phyloP scores from a whole-genome alignment of 2,797 vertebrate species.

The Phoebastria nigripes region DNA sequence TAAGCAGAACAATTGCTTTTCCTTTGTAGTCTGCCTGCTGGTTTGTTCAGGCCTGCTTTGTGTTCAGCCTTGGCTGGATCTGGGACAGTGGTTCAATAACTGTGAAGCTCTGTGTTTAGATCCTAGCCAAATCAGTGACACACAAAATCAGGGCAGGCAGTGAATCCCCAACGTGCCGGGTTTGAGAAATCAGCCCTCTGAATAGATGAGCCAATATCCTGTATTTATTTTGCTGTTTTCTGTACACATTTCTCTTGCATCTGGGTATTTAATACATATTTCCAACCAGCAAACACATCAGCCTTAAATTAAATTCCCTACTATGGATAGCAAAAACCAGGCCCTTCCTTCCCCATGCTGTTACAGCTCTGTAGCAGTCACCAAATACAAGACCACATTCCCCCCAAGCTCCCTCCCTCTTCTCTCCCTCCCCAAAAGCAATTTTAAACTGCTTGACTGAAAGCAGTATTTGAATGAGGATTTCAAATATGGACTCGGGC shows the following conservation, averaged over 20 bases:
- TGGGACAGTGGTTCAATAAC: conserved; percentile 48
- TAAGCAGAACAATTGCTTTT: conserved; percentile 70
- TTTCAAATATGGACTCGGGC: conserved; percentile 10
- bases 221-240: conserved; percentile 53
- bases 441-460: conserved; percentile 41
- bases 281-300: conserved; percentile 18
- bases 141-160: conserved; percentile 56
- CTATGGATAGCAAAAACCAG: conserved; percentile 30
- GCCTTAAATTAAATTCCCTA: conserved; percentile 52
- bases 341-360: not conserved
- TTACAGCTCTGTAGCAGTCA: not conserved
- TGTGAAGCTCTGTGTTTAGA: conserved; percentile 53
- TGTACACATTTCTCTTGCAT: conserved; percentile 27
- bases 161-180: conserved; percentile 47
- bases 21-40: conserved; percentile 57
- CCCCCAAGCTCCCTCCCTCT: not conserved
- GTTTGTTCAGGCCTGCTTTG: conserved; percentile 61
- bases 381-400: not conserved
- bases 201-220: conserved; percentile 26
- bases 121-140: conserved; percentile 66
- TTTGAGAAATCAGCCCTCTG: conserved; percentile 51
- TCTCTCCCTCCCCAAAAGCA: not conserved
- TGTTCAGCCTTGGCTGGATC: conserved; percentile 66
- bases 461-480: conserved; percentile 42
- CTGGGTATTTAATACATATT: conserved; percentile 28